Percentiles rank a stretch among this genome's conserved stretches.
Evolutionary conservation across 2,888 invertebrate species (phyloP).

Genomic region (Acronicta aceris): DNA sequence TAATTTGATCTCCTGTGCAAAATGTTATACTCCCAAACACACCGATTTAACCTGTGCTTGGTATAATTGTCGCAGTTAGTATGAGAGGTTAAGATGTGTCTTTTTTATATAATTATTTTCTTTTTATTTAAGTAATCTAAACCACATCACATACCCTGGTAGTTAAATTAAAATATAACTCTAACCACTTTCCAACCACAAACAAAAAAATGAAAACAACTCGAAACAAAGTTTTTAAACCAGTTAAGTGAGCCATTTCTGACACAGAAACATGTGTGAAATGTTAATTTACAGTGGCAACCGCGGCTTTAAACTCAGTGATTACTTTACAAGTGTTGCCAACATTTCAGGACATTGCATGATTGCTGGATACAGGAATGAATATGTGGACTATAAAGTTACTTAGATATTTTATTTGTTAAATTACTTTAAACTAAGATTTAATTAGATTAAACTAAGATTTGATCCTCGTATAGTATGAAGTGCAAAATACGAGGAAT

Average conservation of each 20-base stretch:
- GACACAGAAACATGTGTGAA: slow-evolving; percentile 23
- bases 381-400: slow-evolving; percentile 4
- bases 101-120: too few relatives aligned
- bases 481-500: too few relatives aligned
- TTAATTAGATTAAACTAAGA: too few relatives aligned
- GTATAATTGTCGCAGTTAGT: too few relatives aligned
- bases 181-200: background rate
- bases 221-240: slow-evolving; percentile 15
- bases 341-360: slow-evolving; percentile 15
- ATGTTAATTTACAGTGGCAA: slow-evolving; percentile 36
- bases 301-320: slow-evolving; percentile 22
- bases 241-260: slow-evolving; percentile 18
- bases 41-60: too few relatives aligned
- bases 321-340: slow-evolving; percentile 31
- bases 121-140: too few relatives aligned
- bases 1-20: too few relatives aligned
- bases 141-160: background rate
- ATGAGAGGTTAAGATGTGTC: too few relatives aligned
- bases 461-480: too few relatives aligned
- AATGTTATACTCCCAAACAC: too few relatives aligned
- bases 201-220: slow-evolving; percentile 9
- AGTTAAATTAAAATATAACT: background rate
- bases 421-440: too few relatives aligned
- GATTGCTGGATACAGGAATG: slow-evolving; percentile 1
- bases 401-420: slow-evolving; percentile 3